Base-by-base conservation (phyloP, 1,140 invertebrate genomes). In the Aporrectodea caliginosa region DNA sequence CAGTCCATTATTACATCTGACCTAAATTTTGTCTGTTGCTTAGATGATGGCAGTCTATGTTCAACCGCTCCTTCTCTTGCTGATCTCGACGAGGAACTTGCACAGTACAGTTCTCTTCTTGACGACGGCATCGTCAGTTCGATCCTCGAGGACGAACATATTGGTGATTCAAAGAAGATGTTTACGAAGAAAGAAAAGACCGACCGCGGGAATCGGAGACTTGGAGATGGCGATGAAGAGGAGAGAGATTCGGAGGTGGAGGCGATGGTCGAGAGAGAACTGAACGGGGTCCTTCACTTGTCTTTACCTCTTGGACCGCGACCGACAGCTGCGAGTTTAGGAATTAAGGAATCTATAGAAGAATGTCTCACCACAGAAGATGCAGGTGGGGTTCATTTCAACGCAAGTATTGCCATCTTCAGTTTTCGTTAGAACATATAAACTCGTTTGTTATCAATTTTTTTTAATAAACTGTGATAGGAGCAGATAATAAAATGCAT, bases 291-390 rank as follows among this genome's bases (percentile, higher is more conserved):
- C 43, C 43, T 58, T 58, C 43, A 12, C 43, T 58, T 58, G 43
- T 12, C 43, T 22, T 6, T 12, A 12, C 6, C 43, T 6, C 43
- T 58, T 58, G 43, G 43, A 22, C 43, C 43, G 6, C 43, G 43
- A 58, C 43, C 43, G 43, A 58, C 88, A 1, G 85, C 88, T 6
- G 87, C 86, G 29, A 88, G 86, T 81, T 78, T 89, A 22, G 88
- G 88, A 32, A 80, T 89, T 16, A 86, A 80, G 31, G 84, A 85
- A 78, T 84, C 85, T 83, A 84, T 88, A 83, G 35, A 88, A 74
- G 86, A 87, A 72, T 88, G 87, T 80, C 82, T 88, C 79, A 84
- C 81, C 2, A 77, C 81, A 33, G 31, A 79, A 29, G 75, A 82
- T 16, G 43, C 22, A 29, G 35, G 12, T 27, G 14, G n/a, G 70